Conservation (phyloP, 2,797 vertebrate species). For the Nothura maculosa region DNA sequence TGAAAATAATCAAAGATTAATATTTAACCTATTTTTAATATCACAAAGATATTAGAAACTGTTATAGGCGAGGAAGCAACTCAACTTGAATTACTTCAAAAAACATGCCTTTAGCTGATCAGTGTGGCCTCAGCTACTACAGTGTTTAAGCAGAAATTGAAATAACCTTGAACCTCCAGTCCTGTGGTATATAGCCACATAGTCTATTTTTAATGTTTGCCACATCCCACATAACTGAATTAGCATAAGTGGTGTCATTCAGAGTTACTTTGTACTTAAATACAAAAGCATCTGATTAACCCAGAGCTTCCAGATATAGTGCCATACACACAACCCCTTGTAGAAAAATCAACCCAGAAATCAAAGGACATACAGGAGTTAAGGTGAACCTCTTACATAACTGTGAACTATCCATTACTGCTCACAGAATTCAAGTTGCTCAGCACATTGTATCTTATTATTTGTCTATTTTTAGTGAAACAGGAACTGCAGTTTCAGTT, state of each 20-base stretch:
- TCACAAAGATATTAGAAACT: background rate
- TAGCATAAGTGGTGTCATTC: conserved; percentile 34
- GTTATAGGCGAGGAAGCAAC: background rate
- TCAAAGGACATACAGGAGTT: background rate
- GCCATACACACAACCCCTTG: background rate
- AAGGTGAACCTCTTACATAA: background rate
- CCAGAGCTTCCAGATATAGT: background rate
- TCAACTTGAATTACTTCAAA: background rate
- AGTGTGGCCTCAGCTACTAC: background rate
- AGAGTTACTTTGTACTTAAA: conserved; percentile 1
- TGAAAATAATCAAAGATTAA: background rate
- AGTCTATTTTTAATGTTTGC: conserved; percentile 50
- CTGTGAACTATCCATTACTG: background rate
- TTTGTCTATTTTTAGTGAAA: conserved; percentile 49
- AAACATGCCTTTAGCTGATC: background rate
- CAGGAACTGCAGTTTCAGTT: conserved; percentile 19
- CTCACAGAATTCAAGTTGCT: conserved; percentile 22
- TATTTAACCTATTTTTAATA: background rate
- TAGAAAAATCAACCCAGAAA: conserved; percentile 1
- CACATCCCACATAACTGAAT: conserved; percentile 32
- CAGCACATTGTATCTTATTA: background rate
- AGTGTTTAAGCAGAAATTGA: conserved; percentile 12
- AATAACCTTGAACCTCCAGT: conserved; percentile 48
- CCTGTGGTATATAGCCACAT: background rate
- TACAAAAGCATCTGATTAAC: conserved; percentile 20